phyloP scores from a whole-genome alignment of 1,140 invertebrate species.

The Drosophila punjabiensis region DNA sequence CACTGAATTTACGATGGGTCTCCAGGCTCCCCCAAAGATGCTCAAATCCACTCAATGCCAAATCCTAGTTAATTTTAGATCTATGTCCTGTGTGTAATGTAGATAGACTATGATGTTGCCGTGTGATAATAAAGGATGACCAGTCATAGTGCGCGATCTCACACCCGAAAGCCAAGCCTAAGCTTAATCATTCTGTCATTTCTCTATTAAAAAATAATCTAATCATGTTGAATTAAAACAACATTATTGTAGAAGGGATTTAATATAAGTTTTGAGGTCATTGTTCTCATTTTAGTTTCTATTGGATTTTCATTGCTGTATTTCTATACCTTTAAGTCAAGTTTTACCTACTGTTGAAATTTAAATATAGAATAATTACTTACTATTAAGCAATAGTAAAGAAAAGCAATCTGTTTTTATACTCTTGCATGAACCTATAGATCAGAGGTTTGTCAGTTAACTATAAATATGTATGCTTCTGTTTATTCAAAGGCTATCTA shows the following conservation, averaged over 20 bases:
- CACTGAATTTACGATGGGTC: constrained; percentile 29
- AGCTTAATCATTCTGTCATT: not conserved
- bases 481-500: too few relatives aligned
- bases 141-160: constrained; percentile 19
- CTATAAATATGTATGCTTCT: too few relatives aligned
- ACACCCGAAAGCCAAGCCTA: constrained; percentile 1
- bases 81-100: constrained; percentile 20
- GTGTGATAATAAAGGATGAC: constrained; percentile 41
- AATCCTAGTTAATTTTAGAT: constrained; percentile 42
- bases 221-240: not conserved
- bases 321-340: not conserved
- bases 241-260: not conserved
- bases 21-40: constrained; percentile 2
- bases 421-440: not conserved
- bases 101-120: constrained; percentile 28
- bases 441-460: not conserved
- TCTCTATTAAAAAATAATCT: not conserved
- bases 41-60: constrained; percentile 45
- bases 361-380: not conserved
- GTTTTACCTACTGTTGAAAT: not conserved
- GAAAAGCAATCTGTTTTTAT: not conserved
- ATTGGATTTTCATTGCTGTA: not conserved
- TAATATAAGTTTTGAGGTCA: not conserved
- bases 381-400: not conserved
- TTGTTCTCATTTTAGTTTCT: not conserved